Evolutionary conservation across 2,797 vertebrate genomes (phyloP).

Genomic region (Pipistrellus pygmaeus): DNA sequence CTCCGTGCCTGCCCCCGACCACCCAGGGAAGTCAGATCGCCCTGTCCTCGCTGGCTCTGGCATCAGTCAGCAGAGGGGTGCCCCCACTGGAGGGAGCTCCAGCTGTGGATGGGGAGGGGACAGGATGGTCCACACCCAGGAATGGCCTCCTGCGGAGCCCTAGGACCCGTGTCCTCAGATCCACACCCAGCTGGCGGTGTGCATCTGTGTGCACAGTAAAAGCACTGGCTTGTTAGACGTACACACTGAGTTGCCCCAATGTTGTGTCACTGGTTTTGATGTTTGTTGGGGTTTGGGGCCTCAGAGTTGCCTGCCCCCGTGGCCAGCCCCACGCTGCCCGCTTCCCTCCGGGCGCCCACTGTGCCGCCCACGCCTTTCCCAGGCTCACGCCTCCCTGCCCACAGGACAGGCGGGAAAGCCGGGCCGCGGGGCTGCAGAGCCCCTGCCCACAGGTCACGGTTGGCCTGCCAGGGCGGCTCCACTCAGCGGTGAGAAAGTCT

Average conservation of each 20-base stretch:
- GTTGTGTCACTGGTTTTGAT: not conserved
- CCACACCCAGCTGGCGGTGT: not conserved
- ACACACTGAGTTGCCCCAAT: not conserved
- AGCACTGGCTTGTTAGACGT: not conserved
- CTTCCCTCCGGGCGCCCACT: not conserved
- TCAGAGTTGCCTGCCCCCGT: not conserved
- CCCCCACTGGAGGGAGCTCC: not conserved
- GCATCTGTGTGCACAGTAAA: not conserved
- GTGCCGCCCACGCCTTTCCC: slow-evolving; percentile 74
- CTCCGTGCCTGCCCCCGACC: not conserved
- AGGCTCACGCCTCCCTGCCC: not conserved
- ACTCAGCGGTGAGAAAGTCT: slow-evolving; percentile 65
- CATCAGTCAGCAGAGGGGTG: not conserved
- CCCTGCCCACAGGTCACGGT: not conserved
- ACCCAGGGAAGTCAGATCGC: not conserved
- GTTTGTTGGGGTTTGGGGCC: not conserved
- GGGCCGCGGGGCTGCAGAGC: not conserved
- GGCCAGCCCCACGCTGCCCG: not conserved
- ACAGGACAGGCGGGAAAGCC: not conserved
- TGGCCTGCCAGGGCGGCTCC: slow-evolving; percentile 13
- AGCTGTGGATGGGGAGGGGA: too few relatives aligned
- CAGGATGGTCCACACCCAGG: not conserved
- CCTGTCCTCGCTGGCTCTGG: rapidly evolving
- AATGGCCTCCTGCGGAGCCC: not conserved
- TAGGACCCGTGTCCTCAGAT: not conserved